Evolutionary conservation across 2,797 vertebrate genomes (phyloP).

Genomic region (Euthynnus affinis): DNA sequence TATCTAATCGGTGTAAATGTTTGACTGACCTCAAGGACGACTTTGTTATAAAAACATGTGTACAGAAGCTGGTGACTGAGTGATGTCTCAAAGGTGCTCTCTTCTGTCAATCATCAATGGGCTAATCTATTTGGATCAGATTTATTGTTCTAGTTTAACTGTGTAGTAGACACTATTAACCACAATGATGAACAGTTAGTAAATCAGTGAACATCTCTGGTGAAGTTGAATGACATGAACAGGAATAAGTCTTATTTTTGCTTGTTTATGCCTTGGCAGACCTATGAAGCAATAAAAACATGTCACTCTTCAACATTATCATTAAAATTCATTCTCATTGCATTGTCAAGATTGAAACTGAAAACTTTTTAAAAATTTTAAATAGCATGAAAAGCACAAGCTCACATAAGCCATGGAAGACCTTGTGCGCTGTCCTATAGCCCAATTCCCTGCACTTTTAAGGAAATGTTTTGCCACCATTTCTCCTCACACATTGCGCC

Average conservation of each 20-base stretch:
- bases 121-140: not conserved
- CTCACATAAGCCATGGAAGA: too few species aligned
- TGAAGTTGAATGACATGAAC: too few species aligned
- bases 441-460: too few species aligned
- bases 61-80: not conserved
- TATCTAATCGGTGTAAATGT: constrained; percentile 30
- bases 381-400: too few species aligned
- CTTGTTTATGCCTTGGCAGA: not conserved
- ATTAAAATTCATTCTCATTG: too few species aligned
- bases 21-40: constrained; percentile 5
- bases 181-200: not conserved
- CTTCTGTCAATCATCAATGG: constrained; percentile 29
- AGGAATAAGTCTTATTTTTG: too few species aligned
- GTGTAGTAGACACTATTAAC: not conserved
- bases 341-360: too few species aligned
- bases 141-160: not conserved
- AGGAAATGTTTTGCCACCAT: too few species aligned
- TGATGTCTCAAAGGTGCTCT: constrained; percentile 40
- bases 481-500: too few species aligned
- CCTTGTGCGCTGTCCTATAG: too few species aligned
- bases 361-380: too few species aligned
- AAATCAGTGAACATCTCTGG: not conserved
- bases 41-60: not conserved
- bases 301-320: too few species aligned
- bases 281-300: not conserved